Percentiles rank a stretch among this genome's conserved stretches.
phyloP scores from a whole-genome alignment of 2,888 invertebrate species.

The Morinoia aosen region DNA sequence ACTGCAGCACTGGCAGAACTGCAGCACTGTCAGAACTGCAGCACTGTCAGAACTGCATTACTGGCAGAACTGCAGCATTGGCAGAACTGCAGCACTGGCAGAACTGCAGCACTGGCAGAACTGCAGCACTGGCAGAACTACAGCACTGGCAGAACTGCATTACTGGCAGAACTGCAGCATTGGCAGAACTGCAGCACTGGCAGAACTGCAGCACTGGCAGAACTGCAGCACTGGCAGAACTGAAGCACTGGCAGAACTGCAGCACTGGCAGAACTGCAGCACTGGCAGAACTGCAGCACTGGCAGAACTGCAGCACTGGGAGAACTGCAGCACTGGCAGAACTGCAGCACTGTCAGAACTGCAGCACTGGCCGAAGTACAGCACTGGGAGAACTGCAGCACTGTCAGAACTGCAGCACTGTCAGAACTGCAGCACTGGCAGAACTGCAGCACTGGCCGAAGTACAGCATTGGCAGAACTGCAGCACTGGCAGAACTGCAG shows the following conservation, averaged over 20 bases:
- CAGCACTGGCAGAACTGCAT: too few species aligned
- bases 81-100: not conserved
- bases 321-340: not conserved
- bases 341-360: not conserved
- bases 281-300: not conserved
- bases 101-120: not conserved
- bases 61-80: not conserved
- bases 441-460: not conserved
- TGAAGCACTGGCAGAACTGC: not conserved
- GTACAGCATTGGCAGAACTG: not conserved
- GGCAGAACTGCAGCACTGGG: not conserved
- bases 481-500: not conserved
- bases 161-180: not conserved
- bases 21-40: not conserved
- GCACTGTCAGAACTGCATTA: not conserved
- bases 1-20: not conserved
- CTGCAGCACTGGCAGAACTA: not conserved
- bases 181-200: not conserved
- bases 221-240: not conserved
- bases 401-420: not conserved
- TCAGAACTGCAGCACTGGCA: not conserved
- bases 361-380: not conserved
- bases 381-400: not conserved
- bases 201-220: not conserved
- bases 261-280: not conserved